Conservation (phyloP, 2,113 vertebrate genomes). For the Marmota flaviventris region DNA sequence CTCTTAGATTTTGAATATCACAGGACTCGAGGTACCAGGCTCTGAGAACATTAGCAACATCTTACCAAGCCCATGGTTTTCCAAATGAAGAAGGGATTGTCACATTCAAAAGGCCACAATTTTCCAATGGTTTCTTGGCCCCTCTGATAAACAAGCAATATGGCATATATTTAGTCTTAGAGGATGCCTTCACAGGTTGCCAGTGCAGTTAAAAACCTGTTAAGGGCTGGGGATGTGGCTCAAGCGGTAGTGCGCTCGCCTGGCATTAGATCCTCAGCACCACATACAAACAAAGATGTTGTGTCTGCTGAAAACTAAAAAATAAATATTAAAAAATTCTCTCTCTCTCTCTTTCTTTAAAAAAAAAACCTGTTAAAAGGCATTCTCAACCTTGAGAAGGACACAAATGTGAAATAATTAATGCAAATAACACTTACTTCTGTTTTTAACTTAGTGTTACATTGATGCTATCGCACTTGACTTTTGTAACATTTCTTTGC, state of each 20-base stretch:
- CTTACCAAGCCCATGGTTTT: background rate
- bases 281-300: too few relatives aligned
- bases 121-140: background rate
- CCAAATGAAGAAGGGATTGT: background rate
- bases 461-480: background rate
- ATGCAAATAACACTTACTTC: background rate
- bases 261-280: too few relatives aligned
- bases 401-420: background rate
- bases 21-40: background rate
- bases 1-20: background rate
- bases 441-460: background rate
- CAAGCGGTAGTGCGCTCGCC: too few relatives aligned
- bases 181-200: background rate
- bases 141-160: background rate
- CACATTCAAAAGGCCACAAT: background rate
- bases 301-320: too few relatives aligned
- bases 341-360: too few relatives aligned
- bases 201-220: constrained; percentile 11
- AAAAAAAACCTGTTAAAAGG: background rate
- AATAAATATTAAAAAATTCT: too few relatives aligned
- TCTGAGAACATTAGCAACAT: background rate
- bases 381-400: constrained; percentile 32
- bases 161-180: background rate
- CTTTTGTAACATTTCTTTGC: background rate
- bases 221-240: too few relatives aligned